phyloP scores from a whole-genome alignment of 2,113 vertebrate genomes.

The Euleptes europaea region DNA sequence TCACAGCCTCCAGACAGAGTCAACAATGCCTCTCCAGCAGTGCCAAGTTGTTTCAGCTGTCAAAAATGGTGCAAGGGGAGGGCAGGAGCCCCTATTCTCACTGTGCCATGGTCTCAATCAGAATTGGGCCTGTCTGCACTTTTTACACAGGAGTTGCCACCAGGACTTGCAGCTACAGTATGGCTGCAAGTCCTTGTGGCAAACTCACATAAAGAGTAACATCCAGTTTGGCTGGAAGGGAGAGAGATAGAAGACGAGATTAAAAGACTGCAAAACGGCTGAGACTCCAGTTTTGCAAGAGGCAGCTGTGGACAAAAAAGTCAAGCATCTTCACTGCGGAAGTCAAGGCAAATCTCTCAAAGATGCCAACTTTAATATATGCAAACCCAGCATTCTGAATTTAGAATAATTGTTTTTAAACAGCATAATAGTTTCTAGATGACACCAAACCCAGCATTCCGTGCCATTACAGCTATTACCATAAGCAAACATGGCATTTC shows the following conservation, averaged over 20 bases:
- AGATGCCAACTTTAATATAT: neutral
- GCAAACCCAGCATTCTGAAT: neutral
- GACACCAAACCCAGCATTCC: neutral
- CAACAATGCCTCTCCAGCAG: too few relatives aligned
- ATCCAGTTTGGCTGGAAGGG: neutral
- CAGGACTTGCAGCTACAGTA: too few relatives aligned
- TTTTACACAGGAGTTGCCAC: too few relatives aligned
- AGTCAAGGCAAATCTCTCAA: neutral
- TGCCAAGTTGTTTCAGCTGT: too few relatives aligned
- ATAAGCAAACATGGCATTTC: conserved; percentile 2
- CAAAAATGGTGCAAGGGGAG: too few relatives aligned
- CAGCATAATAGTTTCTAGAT: neutral
- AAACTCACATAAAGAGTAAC: too few relatives aligned
- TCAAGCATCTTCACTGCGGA: neutral
- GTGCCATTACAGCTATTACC: conserved; percentile 2
- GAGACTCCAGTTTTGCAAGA: neutral
- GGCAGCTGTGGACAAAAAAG: neutral
- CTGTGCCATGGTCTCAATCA: too few relatives aligned
- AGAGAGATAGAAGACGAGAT: fast-evolving
- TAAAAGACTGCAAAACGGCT: neutral
- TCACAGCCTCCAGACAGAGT: too few relatives aligned
- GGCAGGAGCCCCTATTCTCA: too few relatives aligned
- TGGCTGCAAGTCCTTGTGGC: too few relatives aligned
- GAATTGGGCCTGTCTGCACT: too few relatives aligned
- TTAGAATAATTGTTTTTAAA: conserved; percentile 13